A percentile compares a stretch with the other conserved stretches of the same genome.
Evolutionary conservation across 2,888 invertebrate species (phyloP).

Genomic region (Bugulina stolonifera): DNA sequence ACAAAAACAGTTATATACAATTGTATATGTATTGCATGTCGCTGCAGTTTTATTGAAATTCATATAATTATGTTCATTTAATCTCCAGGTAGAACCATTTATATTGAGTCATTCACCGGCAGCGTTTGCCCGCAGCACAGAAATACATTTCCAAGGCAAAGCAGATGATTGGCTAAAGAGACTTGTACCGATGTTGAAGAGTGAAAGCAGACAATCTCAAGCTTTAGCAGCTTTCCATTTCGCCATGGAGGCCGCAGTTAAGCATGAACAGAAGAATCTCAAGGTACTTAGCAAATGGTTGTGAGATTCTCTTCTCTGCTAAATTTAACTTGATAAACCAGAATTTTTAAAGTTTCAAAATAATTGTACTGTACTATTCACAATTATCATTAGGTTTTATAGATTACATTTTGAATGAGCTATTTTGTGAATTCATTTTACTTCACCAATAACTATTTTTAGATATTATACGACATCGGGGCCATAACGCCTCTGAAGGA

Average conservation of each 20-base stretch:
- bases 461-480: conserved; percentile 84
- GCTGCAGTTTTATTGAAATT: too few species aligned
- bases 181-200: conserved; percentile 86
- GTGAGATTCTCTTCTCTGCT: too few species aligned
- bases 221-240: conserved; percentile 95
- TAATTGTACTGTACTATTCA: too few species aligned
- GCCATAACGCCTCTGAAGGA: conserved; percentile 90
- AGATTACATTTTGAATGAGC: too few species aligned
- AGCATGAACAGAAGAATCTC: conserved; percentile 61
- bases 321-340: too few species aligned
- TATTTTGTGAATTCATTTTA: too few species aligned
- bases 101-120: conserved; percentile 88
- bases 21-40: too few species aligned
- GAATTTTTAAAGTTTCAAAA: too few species aligned
- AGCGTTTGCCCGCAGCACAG: conserved; percentile 71
- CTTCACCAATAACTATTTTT: too few species aligned
- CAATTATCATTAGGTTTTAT: too few species aligned
- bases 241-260: conserved; percentile 98
- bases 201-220: conserved; percentile 89
- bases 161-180: conserved; percentile 89
- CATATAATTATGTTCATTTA: too few species aligned
- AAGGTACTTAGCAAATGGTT: conserved; percentile 38
- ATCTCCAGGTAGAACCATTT: conserved; percentile 82
- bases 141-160: conserved; percentile 90
- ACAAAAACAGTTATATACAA: too few species aligned